A percentile compares a stretch with the other conserved stretches of the same genome.
These are phyloP conservation scores for Athalia rosae DNA, from an alignment of 2,888 invertebrate species.

Conservation along the genomic window DNA sequence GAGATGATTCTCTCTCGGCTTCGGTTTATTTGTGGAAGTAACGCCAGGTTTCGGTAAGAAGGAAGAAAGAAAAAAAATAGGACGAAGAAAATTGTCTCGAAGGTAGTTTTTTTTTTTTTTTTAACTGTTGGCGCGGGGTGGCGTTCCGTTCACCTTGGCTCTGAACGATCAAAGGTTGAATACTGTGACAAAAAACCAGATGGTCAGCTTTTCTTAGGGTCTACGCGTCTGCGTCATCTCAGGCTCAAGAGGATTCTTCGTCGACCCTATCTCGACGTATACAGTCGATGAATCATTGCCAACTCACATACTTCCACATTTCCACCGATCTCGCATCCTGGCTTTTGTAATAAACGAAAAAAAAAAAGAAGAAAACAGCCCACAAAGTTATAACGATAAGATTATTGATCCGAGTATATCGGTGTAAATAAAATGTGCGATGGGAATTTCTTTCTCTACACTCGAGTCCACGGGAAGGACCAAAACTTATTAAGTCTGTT, in stretches of 20 bases:
- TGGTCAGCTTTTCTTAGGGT: neutral
- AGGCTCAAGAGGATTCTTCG: slow-evolving; percentile 14
- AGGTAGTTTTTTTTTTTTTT: no score
- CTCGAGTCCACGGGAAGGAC: neutral
- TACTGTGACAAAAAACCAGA: slow-evolving; percentile 14
- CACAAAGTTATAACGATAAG: no score
- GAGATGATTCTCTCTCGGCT: neutral
- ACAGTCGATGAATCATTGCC: neutral
- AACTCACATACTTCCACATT: neutral
- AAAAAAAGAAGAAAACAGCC: neutral
- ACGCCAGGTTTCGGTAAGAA: slow-evolving; percentile 7
- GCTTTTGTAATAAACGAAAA: neutral
- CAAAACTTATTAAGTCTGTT: neutral
- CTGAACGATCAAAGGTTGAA: slow-evolving; percentile 9
- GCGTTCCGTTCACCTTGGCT: slow-evolving; percentile 13
- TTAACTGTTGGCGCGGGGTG: no score
- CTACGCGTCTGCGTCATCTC: slow-evolving; percentile 19
- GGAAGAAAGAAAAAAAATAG: neutral
- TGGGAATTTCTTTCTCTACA: no score
- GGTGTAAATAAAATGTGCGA: no score
- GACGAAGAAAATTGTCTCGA: no score
- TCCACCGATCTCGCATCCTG: neutral
- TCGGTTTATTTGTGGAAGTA: slow-evolving; percentile 6
- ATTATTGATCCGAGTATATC: no score
- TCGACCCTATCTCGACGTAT: neutral